Evolutionary conservation across 1,140 invertebrate genomes (phyloP).

Genomic region (Pogonus chalceus): DNA sequence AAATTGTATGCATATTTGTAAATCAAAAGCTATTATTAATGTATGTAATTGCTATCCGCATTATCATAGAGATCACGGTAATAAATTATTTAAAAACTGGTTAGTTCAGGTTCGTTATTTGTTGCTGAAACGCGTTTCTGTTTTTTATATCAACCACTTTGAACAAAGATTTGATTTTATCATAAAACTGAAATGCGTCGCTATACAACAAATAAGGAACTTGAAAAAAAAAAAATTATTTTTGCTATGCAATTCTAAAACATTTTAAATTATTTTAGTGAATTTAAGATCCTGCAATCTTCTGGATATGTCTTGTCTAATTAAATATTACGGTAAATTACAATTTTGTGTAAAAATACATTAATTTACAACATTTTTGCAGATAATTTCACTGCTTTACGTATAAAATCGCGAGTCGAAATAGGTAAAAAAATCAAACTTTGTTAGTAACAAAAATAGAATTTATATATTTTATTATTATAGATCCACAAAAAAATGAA

Average conservation of each 20-base stretch:
- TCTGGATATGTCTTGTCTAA: slow-evolving; percentile 13
- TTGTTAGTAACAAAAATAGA: slow-evolving; percentile 7
- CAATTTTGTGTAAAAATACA: background rate
- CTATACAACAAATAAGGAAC: no score
- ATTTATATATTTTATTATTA: background rate
- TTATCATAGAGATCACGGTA: slow-evolving; percentile 14
- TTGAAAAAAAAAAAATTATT: no score
- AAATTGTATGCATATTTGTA: slow-evolving; percentile 15
- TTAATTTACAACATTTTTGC: background rate
- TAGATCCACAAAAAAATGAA: background rate
- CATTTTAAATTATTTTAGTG: slow-evolving; percentile 11
- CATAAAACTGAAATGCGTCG: no score
- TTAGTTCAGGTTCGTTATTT: slow-evolving; percentile 8
- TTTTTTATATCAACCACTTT: background rate
- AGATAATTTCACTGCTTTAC: slow-evolving; percentile 3
- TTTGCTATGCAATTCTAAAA: no score
- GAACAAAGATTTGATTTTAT: no score
- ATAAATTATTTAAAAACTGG: background rate
- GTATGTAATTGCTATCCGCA: slow-evolving; percentile 14
- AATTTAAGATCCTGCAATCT: slow-evolving; percentile 13
- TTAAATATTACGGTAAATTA: slow-evolving; percentile 9
- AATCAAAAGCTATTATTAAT: slow-evolving; percentile 10
- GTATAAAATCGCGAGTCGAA: background rate
- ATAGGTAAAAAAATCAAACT: slow-evolving; percentile 6
- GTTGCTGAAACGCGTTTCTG: background rate